These are phyloP conservation scores for Papilio machaon DNA, from an alignment of 1,140 invertebrate genomes.

Conservation along the genomic window DNA sequence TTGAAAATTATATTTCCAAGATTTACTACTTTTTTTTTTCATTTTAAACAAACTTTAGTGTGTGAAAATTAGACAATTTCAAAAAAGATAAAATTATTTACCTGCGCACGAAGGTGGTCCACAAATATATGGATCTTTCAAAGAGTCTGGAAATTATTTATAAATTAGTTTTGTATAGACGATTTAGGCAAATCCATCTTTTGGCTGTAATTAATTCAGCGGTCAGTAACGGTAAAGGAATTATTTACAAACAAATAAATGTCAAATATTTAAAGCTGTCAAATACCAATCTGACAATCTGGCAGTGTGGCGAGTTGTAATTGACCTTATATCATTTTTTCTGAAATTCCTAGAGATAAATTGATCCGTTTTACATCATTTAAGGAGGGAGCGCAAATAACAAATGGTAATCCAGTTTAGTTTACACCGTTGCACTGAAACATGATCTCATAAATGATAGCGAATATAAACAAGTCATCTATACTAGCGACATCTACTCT, in stretches of 20 bases:
- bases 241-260: neutral
- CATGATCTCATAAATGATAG: no score
- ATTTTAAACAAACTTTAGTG: neutral
- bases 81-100: constrained; percentile 51
- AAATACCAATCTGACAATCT: neutral
- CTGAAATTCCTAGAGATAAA: no score
- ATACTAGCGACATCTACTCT: no score
- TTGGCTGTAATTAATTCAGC: neutral
- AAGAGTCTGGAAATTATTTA: constrained; percentile 82
- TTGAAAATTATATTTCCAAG: neutral
- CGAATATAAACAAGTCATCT: no score
- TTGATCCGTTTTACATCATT: no score
- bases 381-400: no score
- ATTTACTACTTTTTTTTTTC: neutral
- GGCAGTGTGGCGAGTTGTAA: neutral
- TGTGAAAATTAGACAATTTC: neutral
- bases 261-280: neutral
- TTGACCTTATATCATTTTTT: no score
- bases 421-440: no score
- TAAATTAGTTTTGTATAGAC: constrained; percentile 3
- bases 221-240: neutral
- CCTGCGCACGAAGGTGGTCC: constrained; percentile 84
- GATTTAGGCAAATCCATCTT: neutral
- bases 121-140: constrained; percentile 86
- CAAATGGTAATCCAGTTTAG: no score